Base-by-base conservation (phyloP, 92 coral and sea anemone genomes). In the Blastomussa wellsi region DNA sequence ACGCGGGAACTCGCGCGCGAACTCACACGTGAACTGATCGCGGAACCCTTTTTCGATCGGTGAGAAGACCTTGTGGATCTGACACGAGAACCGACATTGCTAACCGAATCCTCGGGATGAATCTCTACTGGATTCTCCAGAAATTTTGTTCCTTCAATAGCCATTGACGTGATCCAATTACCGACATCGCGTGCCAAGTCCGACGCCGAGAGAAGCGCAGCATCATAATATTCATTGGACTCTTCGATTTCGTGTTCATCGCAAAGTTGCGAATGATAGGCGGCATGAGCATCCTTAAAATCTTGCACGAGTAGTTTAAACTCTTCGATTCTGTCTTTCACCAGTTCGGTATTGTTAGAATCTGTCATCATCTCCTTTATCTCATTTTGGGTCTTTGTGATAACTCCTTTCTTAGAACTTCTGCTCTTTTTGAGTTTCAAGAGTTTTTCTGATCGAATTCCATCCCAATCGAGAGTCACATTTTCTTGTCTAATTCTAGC, bases 241-340 rank as follows among this genome's bases (percentile, higher is more conserved):
- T 85, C 77, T 47, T 66, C 20, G 11, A 66, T 77, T 38, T 85
- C 89, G 69, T 66, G 28, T 62, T 85, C 78, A 70, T 85, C 83
- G 12, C 31, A 11, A 39, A 85, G 84, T 28, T 78, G 71, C 4
- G 66, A 33, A 31, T 85, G 84, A 51, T 84, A 84, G 7, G 88
- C 80, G 41, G 47, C 57, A 44, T 84, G 88, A 57, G 83, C 77
- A 7, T 70, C 83, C 74, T 66, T 77, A 66, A 85, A 77, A 22
- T 47, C 67, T 70, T 76, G 75, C 26, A 85, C n/a, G 31, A 64
- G 31, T 37, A 59, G 72, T 64, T 85, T 76, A 36, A 85, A 64
- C 64, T 85, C 83, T 77, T 79, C 75, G 31, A 76, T 77, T 77
- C 49, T 85, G 41, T 85, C 88, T 39, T 85, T 60, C 19, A 85